Percentiles rank a stretch among this genome's conserved stretches.
Conservation (phyloP, 2,888 invertebrate species). For the Asteroscopus sphinx region DNA sequence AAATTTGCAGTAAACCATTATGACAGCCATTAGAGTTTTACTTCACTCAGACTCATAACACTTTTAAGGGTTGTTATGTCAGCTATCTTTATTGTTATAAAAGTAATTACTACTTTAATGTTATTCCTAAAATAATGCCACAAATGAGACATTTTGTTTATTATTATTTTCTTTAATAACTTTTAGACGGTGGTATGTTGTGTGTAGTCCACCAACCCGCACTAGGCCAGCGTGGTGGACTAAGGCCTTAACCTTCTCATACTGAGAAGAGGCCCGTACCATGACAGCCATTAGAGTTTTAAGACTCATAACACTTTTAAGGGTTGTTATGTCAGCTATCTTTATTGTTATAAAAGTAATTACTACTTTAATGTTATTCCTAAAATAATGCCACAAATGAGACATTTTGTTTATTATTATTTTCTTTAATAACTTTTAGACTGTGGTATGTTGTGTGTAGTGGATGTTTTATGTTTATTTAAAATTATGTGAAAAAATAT, state of each 20-base stretch:
- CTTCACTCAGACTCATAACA: slow-evolving; percentile 14
- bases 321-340: slow-evolving; percentile 8
- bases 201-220: no score
- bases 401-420: slow-evolving; percentile 6
- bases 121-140: slow-evolving; percentile 1
- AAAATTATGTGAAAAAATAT: no score
- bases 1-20: slow-evolving; percentile 1
- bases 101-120: neutral
- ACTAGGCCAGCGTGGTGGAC: no score
- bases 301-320: slow-evolving; percentile 12
- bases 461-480: no score
- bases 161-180: slow-evolving; percentile 10
- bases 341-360: slow-evolving; percentile 6
- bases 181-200: neutral
- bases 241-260: no score
- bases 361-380: neutral
- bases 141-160: slow-evolving; percentile 5
- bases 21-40: neutral
- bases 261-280: no score
- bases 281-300: neutral
- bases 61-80: slow-evolving; percentile 10
- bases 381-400: slow-evolving; percentile 4
- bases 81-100: slow-evolving; percentile 7
- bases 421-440: slow-evolving; percentile 7
- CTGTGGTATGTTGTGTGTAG: no score